Base-by-base conservation (phyloP, 2,888 invertebrate species). In the Drosophila buzzatii region DNA sequence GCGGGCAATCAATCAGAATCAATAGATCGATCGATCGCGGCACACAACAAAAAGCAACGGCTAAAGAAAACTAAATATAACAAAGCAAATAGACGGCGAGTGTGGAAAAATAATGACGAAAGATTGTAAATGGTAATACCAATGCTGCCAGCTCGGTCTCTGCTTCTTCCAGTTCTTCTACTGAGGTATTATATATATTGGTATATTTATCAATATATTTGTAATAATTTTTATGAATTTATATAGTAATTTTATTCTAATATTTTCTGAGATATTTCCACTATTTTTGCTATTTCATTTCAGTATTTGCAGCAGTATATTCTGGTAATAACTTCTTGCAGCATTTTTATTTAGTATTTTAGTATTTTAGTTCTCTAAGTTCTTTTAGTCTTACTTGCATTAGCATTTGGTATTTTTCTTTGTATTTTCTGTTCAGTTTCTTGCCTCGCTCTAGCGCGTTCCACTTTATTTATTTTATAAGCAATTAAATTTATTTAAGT, bases 401-500 rank as follows among this genome's bases (percentile, higher is more conserved):
- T 3, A 18, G 12, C n/a, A 49, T 51, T 33, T 51, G 12, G n/a
- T 33, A 18, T 51, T 33, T 18, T 12, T 3, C n/a, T 33, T 27
- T 23, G 23, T n/a, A 23, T 27, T 27, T 27, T 51, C 16, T 3
- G 18, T 33, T 31, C 35, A 52, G 8, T 35, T 37, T 8, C 20
- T 37, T 23, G 52, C 35, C 33, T 20, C 52, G 20, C 37, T 23
- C 37, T 39, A 3, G n/a, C 53, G 49, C 70, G 81, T 37, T 61
- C 81, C 77, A 81, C 68, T 80, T 76, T 90, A 71, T 89, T 86
- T 89, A 83, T 79, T 85, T 76, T 89, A 90, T 76, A 89, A 89
- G 81, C 90, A 86, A 86, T 86, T 86, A 86, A 86, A 90, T 77
- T 79, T 81, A 86, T 90, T 90, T 51, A 83, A 86, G 90, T 86